These are phyloP conservation scores for Cettia cetti DNA, from an alignment of 2,113 vertebrate genomes.

Conservation along the genomic window DNA sequence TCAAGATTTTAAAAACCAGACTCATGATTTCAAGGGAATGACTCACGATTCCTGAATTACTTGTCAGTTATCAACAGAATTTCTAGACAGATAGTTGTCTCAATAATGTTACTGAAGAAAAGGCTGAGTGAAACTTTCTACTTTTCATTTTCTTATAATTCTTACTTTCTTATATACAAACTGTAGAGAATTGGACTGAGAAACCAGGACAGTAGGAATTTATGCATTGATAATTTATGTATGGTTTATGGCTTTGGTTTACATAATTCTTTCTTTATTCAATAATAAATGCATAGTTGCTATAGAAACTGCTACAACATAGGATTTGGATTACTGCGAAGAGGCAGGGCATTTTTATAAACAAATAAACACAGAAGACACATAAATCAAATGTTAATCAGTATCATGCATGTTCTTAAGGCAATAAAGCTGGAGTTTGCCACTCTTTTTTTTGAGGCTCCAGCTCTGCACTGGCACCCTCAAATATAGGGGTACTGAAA, in stretches of 20 bases:
- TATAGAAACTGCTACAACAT: conserved; percentile 31
- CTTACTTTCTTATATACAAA: neutral
- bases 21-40: neutral
- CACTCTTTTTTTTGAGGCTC: neutral
- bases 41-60: neutral
- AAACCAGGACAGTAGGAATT: neutral
- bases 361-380: conserved; percentile 1
- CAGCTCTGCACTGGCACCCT: neutral
- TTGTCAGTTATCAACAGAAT: neutral
- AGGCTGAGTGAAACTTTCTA: neutral
- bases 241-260: conserved; percentile 8
- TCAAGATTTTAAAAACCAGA: neutral
- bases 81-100: neutral
- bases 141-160: neutral
- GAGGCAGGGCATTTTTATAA: conserved; percentile 3
- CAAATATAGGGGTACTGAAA: neutral
- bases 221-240: conserved; percentile 53
- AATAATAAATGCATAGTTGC: conserved; percentile 37
- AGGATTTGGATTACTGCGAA: neutral
- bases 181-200: neutral
- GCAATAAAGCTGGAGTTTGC: neutral
- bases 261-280: conserved; percentile 12
- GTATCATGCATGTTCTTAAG: neutral
- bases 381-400: conserved; percentile 10
- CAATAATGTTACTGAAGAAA: neutral